A percentile compares a stretch with the other conserved stretches of the same genome.
phyloP scores from a whole-genome alignment of 2,113 vertebrate genomes.

The Cathartes aura region DNA sequence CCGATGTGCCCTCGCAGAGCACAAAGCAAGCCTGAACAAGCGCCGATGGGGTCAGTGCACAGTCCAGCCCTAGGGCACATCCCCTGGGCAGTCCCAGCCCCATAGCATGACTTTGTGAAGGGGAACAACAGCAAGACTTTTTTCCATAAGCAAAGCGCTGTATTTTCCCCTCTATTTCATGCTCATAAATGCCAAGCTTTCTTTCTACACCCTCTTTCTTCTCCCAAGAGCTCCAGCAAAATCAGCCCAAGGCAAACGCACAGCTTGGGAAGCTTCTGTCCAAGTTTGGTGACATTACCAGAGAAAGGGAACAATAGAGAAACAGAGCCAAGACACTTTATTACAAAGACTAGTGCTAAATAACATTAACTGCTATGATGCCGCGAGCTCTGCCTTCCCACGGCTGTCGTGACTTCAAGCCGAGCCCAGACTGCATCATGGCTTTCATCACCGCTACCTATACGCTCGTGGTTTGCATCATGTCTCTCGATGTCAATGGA shows the following conservation, averaged over 20 bases:
- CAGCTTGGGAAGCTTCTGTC: slow-evolving; percentile 59
- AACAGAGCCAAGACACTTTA: neutral
- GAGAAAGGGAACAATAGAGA: slow-evolving; percentile 33
- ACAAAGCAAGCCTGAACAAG: neutral
- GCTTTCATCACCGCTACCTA: neutral
- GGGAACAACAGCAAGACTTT: neutral
- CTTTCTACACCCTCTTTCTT: neutral
- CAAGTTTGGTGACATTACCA: slow-evolving; percentile 55
- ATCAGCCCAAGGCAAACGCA: slow-evolving; percentile 19
- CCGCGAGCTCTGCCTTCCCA: accelerated
- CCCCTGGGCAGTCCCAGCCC: neutral
- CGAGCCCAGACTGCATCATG: neutral
- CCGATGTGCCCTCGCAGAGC: neutral
- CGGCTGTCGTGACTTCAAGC: neutral
- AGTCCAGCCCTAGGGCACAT: neutral
- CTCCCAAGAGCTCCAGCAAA: neutral
- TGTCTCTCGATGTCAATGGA: accelerated
- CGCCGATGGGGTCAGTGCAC: accelerated
- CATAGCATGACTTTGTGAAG: accelerated
- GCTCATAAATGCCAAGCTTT: neutral
- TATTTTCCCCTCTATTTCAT: neutral
- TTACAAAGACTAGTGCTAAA: neutral
- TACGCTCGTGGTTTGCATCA: accelerated
- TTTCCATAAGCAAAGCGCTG: neutral
- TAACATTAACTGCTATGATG: neutral